Conservation (phyloP, 2,888 invertebrate species). For the Xylophagus ater region DNA sequence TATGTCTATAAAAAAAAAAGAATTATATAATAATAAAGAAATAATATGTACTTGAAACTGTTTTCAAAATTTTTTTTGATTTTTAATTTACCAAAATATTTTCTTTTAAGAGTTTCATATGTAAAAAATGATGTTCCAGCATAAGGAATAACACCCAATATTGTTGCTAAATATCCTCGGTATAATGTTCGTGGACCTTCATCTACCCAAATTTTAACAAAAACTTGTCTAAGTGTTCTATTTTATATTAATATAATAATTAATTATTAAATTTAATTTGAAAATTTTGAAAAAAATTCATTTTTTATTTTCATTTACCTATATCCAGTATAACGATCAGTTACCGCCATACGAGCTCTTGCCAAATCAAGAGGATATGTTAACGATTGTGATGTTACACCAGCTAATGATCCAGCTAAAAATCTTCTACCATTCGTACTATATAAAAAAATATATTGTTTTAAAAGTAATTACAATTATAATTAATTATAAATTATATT, state of each 20-base stretch:
- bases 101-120: conserved; percentile 84
- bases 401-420: conserved; percentile 88
- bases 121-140: conserved; percentile 96
- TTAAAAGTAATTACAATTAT: conserved; percentile 7
- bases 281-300: conserved; percentile 1
- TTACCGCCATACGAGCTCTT: conserved; percentile 94
- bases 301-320: conserved; percentile 34
- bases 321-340: conserved; percentile 61
- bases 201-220: conserved; percentile 55
- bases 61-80: conserved; percentile 1
- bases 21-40: conserved; percentile 3
- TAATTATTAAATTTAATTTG: neutral
- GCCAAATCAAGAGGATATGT: conserved; percentile 97
- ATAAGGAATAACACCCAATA: conserved; percentile 90
- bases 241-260: neutral
- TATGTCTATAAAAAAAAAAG: conserved; percentile 29
- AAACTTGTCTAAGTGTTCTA: conserved; percentile 46
- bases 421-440: conserved; percentile 44
- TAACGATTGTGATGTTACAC: conserved; percentile 83
- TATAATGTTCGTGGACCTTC: conserved; percentile 74
- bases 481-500: conserved; percentile 19
- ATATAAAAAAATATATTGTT: conserved; percentile 5
- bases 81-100: conserved; percentile 52
- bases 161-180: conserved; percentile 79
- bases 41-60: neutral